Evolutionary conservation across 2,797 vertebrate genomes (phyloP), one percentile per base, ranked within the genome.

Genomic region (Manis crassicaudata): DNA sequence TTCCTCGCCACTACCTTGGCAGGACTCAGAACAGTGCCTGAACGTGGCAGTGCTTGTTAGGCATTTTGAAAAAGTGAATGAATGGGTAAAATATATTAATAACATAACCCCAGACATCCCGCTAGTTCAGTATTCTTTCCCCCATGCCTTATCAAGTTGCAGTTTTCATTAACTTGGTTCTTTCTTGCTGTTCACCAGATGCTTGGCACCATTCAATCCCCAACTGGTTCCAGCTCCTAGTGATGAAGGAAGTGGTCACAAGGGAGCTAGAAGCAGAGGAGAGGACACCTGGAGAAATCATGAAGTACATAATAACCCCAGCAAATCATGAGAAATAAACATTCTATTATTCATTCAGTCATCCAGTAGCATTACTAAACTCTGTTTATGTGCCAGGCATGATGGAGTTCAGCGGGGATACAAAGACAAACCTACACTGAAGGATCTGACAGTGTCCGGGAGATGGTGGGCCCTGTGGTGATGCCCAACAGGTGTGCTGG

Each of bases 141-240:
- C 27, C 37, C 0, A 3, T 43, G 23, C 62, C 29, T 1, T 14
- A 46, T 21, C 20, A n/a, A 95, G 32, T n/a, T 86, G 27, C 13
- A 58, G 2, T 46, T 91, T 72, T 87, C 65, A 72, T 43, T 21
- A 12, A 6, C 56, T 73, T 50, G 62, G 56, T 68, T 70, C 27
- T 80, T 79, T 46, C 83, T 92, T 95, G 50, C 56, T 87, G 54
- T 81, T 84, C 14, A 37, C 54, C 89, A 85, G 89, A 46, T 79
- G n/a, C 43, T 85, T 94, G 91, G 81, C 79, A 73, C 62, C 58
- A 21, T 80, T 37, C 52, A 81, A 18, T 13, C 10, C 8, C 85
- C 92, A 68, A 3, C 18, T 29, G 35, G 43, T 68, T 88, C 32
- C 46, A 82, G 67, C 20, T 63, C 70, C 67, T 29, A 68, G 17